A percentile compares a stretch with the other conserved stretches of the same genome.
phyloP scores from a whole-genome alignment of 2,797 vertebrate genomes.

The Toxotes lorentzi region DNA sequence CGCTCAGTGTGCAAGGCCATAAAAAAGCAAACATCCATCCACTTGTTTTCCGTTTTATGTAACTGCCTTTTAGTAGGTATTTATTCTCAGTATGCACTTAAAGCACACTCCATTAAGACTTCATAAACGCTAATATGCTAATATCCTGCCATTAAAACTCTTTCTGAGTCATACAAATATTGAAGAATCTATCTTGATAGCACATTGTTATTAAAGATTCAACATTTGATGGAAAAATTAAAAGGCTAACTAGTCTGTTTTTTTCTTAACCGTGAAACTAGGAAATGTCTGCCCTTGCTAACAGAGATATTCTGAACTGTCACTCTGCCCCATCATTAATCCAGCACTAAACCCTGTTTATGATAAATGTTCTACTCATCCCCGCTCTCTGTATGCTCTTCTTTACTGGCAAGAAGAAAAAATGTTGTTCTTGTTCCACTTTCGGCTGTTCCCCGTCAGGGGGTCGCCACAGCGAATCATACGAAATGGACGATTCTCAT shows the following conservation, averaged over 20 bases:
- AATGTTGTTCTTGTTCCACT: not conserved
- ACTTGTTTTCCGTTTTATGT: constrained; percentile 54
- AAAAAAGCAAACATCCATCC: constrained; percentile 48
- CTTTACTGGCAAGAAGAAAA: not conserved
- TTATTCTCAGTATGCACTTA: constrained; percentile 44
- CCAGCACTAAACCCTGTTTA: constrained; percentile 1
- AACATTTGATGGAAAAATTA: not conserved
- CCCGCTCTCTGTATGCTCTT: not conserved
- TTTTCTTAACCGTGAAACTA: not conserved
- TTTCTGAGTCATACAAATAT: not conserved
- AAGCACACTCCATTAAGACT: constrained; percentile 50
- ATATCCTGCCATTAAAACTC: constrained; percentile 15
- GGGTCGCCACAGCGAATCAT: no score
- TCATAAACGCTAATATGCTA: constrained; percentile 13
- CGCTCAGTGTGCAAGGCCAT: constrained; percentile 46
- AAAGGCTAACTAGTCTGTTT: not conserved
- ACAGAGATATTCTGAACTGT: not conserved
- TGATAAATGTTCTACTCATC: not conserved
- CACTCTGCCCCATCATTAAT: not conserved
- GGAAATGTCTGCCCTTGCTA: not conserved
- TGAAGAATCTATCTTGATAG: constrained; percentile 7
- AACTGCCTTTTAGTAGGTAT: constrained; percentile 24
- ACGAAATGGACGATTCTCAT: no score
- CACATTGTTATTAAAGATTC: constrained; percentile 10
- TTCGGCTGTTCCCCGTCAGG: no score